Percentiles rank a stretch among this genome's conserved stretches.
Evolutionary conservation across 2,888 invertebrate species (phyloP).

Genomic region (Celastrina argiolus): DNA sequence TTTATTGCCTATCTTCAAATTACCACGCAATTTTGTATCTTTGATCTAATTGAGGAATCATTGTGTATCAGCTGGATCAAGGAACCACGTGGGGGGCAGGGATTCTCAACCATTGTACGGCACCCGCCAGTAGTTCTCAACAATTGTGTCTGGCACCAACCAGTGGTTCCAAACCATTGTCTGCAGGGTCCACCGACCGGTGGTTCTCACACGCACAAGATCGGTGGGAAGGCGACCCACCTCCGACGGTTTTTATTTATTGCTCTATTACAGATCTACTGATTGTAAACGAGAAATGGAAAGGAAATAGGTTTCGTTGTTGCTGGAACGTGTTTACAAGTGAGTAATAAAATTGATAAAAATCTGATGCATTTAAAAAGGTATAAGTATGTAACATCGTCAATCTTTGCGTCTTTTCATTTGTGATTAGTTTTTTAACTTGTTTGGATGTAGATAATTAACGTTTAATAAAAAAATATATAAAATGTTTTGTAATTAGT

Average conservation of each 20-base stretch:
- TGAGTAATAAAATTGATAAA: neutral
- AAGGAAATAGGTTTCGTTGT: slow-evolving; percentile 7
- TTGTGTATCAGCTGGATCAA: neutral
- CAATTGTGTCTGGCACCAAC: neutral
- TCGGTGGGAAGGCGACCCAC: neutral
- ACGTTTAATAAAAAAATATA: neutral
- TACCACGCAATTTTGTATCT: slow-evolving; percentile 15
- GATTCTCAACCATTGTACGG: slow-evolving; percentile 8
- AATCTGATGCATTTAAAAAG: neutral
- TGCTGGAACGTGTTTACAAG: neutral
- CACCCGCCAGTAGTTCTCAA: neutral
- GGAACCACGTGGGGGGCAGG: slow-evolving; percentile 3
- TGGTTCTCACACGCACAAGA: neutral
- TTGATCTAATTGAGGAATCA: slow-evolving; percentile 9
- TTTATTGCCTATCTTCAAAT: neutral
- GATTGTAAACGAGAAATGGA: slow-evolving; percentile 7
- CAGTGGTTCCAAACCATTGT: neutral
- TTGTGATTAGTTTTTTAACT: too few species aligned
- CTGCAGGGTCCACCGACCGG: neutral
- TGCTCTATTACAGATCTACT: slow-evolving; percentile 9
- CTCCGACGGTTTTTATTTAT: slow-evolving; percentile 13
- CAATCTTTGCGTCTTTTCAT: too few species aligned
- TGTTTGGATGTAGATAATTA: too few species aligned
- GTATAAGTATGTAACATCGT: too few species aligned
- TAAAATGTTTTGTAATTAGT: neutral